Conservation (phyloP, 2,888 invertebrate species). For the Ditula angustiorana region DNA sequence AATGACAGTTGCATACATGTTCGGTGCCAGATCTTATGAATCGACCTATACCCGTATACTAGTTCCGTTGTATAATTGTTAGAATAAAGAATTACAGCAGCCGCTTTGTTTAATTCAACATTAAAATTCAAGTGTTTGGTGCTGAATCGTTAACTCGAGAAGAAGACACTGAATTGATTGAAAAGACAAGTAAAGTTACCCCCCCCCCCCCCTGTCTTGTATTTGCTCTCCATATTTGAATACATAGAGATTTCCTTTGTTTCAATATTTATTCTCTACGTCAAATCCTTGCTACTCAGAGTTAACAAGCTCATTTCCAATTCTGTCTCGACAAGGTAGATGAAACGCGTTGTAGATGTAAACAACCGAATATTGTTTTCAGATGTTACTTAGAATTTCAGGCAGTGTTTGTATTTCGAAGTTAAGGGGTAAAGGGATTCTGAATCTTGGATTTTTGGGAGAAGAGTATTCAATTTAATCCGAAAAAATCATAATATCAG, state of each 20-base stretch:
- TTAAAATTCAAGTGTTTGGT: conserved; percentile 11
- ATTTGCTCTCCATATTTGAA: conserved; percentile 29
- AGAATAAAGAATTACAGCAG: neutral
- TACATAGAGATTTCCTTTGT: conserved; percentile 22
- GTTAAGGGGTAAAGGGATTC: neutral
- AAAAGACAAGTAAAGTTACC: conserved; percentile 12
- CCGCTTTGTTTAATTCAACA: neutral
- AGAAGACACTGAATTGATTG: conserved; percentile 7
- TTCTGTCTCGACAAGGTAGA: conserved; percentile 10
- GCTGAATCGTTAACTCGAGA: conserved; percentile 4
- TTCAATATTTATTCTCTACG: conserved; percentile 24
- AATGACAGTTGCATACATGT: too few relatives aligned
- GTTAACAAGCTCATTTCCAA: conserved; percentile 28
- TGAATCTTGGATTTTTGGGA: neutral
- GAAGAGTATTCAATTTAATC: too few relatives aligned
- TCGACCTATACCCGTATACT: neutral
- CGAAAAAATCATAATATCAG: too few relatives aligned
- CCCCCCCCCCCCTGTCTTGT: conserved; percentile 10
- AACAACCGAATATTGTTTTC: conserved; percentile 17
- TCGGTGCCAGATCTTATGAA: too few relatives aligned
- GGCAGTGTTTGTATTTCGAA: neutral
- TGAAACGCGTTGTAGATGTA: conserved; percentile 3
- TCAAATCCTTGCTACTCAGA: conserved; percentile 13
- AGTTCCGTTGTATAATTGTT: neutral
- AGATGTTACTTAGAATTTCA: neutral